Percentiles rank a stretch among this genome's conserved stretches.
phyloP scores from a whole-genome alignment of 2,888 invertebrate genomes.

The Acleris emargana region DNA sequence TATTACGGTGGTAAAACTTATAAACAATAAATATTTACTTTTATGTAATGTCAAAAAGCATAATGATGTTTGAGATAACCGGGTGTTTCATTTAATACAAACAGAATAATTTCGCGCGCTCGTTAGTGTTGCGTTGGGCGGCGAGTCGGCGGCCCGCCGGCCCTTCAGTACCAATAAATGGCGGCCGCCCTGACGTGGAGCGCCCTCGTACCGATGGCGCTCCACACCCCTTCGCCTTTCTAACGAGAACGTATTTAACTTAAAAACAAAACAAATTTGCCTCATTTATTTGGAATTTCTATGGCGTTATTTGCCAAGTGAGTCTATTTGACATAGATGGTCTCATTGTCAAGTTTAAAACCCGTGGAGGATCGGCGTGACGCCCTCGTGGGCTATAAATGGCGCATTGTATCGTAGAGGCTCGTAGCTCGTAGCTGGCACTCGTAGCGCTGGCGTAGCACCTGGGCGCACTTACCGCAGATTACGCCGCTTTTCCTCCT shows the following conservation, averaged over 20 bases:
- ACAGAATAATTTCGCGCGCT: neutral
- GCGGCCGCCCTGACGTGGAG: constrained; percentile 16
- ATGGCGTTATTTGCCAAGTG: constrained; percentile 6
- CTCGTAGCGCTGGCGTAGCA: constrained; percentile 62
- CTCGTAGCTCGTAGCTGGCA: constrained; percentile 43
- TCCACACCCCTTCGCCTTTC: constrained; percentile 9
- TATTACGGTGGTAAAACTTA: no score
- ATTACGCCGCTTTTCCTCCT: constrained; percentile 58
- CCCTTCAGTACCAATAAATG: neutral
- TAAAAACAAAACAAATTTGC: neutral
- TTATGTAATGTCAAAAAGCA: neutral
- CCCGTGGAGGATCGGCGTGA: constrained; percentile 20
- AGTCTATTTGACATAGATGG: constrained; percentile 8
- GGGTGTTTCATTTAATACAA: no score
- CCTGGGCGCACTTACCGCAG: constrained; percentile 63
- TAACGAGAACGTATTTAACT: constrained; percentile 2
- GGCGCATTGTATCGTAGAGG: constrained; percentile 38
- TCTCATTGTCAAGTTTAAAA: constrained; percentile 33
- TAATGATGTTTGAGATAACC: neutral
- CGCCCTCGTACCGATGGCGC: constrained; percentile 9
- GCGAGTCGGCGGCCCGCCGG: neutral
- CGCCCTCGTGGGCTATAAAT: constrained; percentile 33
- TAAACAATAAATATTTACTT: neutral
- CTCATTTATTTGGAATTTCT: neutral
- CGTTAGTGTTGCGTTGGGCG: neutral